phyloP scores from a whole-genome alignment of 1,140 invertebrate genomes.

The Leptinotarsa texana region DNA sequence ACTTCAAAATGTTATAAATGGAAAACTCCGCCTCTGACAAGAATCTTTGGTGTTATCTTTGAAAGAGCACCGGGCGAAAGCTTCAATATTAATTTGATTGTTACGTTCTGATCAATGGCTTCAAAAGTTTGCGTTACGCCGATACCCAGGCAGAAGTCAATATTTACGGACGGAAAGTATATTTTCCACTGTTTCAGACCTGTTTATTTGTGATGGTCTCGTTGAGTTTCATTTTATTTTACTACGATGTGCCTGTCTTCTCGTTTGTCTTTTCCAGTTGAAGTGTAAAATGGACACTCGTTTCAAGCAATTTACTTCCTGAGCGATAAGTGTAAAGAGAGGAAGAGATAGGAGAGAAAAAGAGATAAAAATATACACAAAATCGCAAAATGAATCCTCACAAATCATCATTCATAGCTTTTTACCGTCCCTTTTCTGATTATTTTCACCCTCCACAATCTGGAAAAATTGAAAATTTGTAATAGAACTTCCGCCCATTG shows the following conservation, averaged over 20 bases:
- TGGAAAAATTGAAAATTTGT: too few species aligned
- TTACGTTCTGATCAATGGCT: background rate
- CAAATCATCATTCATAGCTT: too few species aligned
- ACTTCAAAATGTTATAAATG: background rate
- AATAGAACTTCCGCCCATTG: too few species aligned
- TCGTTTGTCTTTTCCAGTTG: background rate
- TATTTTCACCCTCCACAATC: too few species aligned
- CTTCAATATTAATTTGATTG: slow-evolving; percentile 9
- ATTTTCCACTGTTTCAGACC: background rate
- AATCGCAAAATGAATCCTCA: too few species aligned
- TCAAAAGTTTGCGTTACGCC: slow-evolving; percentile 2
- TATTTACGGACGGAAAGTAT: background rate
- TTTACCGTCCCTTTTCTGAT: too few species aligned
- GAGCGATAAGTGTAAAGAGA: too few species aligned
- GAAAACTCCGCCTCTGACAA: slow-evolving; percentile 1
- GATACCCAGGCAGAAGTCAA: background rate
- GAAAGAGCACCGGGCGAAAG: background rate
- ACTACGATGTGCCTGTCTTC: background rate
- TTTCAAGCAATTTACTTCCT: too few species aligned
- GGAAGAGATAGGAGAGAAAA: too few species aligned
- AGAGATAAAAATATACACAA: too few species aligned
- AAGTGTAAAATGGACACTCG: background rate
- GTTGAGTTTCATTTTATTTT: background rate
- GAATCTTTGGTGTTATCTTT: background rate
- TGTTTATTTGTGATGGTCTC: background rate